A percentile compares a stretch with the other conserved stretches of the same genome.
Conservation (phyloP, 2,888 invertebrate genomes). For the Nephrotoma appendiculata region DNA sequence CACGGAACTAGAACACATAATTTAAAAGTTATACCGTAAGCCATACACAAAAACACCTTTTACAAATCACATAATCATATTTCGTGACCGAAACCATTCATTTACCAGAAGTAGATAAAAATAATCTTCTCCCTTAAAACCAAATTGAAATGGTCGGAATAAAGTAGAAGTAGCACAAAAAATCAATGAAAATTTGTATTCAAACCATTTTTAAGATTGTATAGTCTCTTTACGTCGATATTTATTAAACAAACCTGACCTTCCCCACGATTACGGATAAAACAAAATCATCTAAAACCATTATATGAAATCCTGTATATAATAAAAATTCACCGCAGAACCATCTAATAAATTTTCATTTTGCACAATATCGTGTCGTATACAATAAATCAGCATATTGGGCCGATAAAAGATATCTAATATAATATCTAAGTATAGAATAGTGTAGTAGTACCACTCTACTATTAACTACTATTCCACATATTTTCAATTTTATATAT, state of each 20-base stretch:
- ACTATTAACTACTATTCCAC: background rate
- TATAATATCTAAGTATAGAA: background rate
- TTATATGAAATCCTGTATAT: background rate
- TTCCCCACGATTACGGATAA: background rate
- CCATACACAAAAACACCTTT: background rate
- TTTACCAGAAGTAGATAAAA: background rate
- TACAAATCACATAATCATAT: background rate
- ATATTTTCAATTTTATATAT: background rate
- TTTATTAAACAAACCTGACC: background rate
- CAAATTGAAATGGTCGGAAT: background rate
- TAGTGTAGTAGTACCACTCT: background rate
- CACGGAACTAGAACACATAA: background rate
- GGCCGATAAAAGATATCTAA: background rate
- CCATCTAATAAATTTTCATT: background rate
- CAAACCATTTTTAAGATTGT: background rate
- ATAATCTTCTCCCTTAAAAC: background rate
- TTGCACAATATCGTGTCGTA: background rate
- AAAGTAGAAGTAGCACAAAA: background rate
- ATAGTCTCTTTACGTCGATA: background rate
- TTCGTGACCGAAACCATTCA: background rate
- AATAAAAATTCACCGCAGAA: background rate
- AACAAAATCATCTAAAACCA: background rate
- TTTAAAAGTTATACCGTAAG: background rate
- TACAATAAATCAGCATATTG: background rate
- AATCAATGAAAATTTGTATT: background rate